These are phyloP conservation scores for Megalopta genalis DNA, from an alignment of 1,140 invertebrate genomes.

Conservation along the genomic window DNA sequence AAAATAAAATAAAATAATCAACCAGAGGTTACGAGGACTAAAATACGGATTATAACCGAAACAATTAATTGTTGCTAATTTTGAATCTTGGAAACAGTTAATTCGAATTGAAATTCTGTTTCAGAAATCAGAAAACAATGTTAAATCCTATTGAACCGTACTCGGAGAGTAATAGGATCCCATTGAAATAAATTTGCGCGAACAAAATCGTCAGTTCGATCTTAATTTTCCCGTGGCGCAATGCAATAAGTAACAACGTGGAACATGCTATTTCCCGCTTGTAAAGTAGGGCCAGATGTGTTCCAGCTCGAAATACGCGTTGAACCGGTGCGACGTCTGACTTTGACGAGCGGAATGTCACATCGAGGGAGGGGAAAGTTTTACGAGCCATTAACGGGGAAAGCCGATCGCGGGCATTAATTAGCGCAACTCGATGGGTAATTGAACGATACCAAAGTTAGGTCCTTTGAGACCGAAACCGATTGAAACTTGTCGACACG, in stretches of 20 bases:
- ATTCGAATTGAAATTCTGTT: no score
- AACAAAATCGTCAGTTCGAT: background rate
- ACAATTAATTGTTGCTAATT: no score
- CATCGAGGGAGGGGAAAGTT: background rate
- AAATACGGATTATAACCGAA: no score
- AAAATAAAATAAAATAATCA: no score
- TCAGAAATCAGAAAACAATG: no score
- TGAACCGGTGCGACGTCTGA: background rate
- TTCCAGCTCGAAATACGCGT: background rate
- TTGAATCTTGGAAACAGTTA: no score
- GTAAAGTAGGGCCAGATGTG: background rate
- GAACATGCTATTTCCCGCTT: background rate
- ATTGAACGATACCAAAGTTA: slow-evolving; percentile 17
- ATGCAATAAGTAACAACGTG: background rate
- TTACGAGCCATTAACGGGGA: slow-evolving; percentile 13
- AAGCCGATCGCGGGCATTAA: slow-evolving; percentile 33
- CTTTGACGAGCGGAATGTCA: slow-evolving; percentile 18
- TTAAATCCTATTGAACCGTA: no score
- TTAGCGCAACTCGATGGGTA: slow-evolving; percentile 38
- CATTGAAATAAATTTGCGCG: no score
- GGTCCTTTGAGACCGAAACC: slow-evolving; percentile 20
- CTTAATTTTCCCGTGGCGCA: background rate
- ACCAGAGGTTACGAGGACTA: no score
- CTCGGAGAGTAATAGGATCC: no score
- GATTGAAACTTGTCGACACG: slow-evolving; percentile 15